These are phyloP conservation scores for Vannuccia rotundouncinata DNA, from an alignment of 2,888 invertebrate genomes.

Conservation along the genomic window DNA sequence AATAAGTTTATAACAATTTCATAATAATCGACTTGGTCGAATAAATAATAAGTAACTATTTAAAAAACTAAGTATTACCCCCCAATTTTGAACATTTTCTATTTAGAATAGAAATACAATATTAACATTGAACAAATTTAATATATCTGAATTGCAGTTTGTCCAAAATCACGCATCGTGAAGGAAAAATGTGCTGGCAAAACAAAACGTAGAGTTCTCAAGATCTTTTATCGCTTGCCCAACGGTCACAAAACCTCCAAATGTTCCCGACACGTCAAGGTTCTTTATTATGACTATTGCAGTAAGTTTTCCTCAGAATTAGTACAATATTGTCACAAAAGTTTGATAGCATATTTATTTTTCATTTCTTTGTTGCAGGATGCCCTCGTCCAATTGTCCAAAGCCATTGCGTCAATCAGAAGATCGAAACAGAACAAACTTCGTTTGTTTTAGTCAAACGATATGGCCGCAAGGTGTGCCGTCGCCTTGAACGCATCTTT, in stretches of 20 bases:
- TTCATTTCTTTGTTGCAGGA: neutral
- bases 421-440: neutral
- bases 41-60: too few species aligned
- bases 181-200: slow-evolving; percentile 29
- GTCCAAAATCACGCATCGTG: slow-evolving; percentile 24
- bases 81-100: too few species aligned
- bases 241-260: slow-evolving; percentile 2
- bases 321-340: too few species aligned
- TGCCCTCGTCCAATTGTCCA: neutral
- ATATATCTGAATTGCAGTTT: too few species aligned
- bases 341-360: too few species aligned
- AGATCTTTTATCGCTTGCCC: neutral
- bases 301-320: too few species aligned
- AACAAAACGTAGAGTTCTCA: neutral
- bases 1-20: too few species aligned
- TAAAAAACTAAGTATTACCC: too few species aligned
- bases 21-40: too few species aligned
- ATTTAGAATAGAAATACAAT: too few species aligned
- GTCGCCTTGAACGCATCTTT: neutral
- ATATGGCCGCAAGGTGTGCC: neutral
- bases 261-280: neutral
- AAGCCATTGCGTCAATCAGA: neutral
- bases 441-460: neutral
- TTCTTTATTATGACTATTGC: slow-evolving; percentile 16
- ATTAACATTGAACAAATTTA: too few species aligned